A percentile compares a stretch with the other conserved stretches of the same genome.
These are phyloP conservation scores for Drosophila neotestacea DNA, from an alignment of 2,888 invertebrate species.

Conservation along the genomic window DNA sequence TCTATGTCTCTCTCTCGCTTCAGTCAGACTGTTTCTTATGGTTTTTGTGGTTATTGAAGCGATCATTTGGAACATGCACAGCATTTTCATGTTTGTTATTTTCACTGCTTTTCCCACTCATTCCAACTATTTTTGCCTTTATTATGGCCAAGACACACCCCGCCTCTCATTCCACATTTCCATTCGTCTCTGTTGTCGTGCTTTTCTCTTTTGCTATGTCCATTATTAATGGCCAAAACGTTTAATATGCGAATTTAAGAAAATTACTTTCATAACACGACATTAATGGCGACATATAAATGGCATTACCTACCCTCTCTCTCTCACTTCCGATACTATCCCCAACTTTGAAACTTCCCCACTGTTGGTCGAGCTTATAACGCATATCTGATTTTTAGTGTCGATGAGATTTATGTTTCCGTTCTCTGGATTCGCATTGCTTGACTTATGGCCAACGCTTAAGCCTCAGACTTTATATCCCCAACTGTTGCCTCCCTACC, in stretches of 20 bases:
- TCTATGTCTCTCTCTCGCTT: neutral
- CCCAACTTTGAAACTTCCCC: slow-evolving; percentile 5
- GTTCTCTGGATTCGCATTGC: slow-evolving; percentile 39
- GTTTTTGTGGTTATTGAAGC: slow-evolving; percentile 82
- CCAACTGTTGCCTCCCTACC: slow-evolving; percentile 29
- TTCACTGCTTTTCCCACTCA: slow-evolving; percentile 19
- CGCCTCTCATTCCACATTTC: neutral
- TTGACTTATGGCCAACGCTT: slow-evolving; percentile 72
- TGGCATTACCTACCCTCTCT: slow-evolving; percentile 36
- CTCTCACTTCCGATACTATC: neutral
- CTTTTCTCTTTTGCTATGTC: slow-evolving; percentile 1
- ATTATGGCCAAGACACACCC: slow-evolving; percentile 24
- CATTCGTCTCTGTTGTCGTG: neutral
- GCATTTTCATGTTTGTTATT: slow-evolving; percentile 73
- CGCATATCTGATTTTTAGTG: slow-evolving; percentile 78
- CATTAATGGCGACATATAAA: slow-evolving; percentile 74
- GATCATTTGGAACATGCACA: slow-evolving; percentile 82
- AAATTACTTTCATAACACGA: slow-evolving; percentile 80
- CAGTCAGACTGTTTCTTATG: slow-evolving; percentile 71
- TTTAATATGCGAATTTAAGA: slow-evolving; percentile 81
- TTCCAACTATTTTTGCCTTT: slow-evolving; percentile 22
- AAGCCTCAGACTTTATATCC: slow-evolving; percentile 62
- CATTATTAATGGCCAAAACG: slow-evolving; percentile 74
- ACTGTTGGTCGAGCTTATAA: slow-evolving; percentile 39
- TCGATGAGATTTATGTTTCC: slow-evolving; percentile 74